Conservation (phyloP, 2,888 invertebrate species). For the Metalampra italica region DNA sequence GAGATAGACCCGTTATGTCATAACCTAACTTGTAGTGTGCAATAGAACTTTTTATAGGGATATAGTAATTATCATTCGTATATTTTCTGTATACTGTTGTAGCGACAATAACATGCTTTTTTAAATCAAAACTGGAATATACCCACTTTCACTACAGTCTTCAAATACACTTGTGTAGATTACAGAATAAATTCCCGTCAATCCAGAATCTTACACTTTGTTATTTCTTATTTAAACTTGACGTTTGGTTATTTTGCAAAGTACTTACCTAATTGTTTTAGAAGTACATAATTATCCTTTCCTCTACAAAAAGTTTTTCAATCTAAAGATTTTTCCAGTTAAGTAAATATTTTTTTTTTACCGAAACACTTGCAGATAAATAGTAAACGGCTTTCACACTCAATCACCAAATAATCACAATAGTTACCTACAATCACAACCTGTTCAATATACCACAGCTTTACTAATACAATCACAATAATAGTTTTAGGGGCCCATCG, state of each 20-base stretch:
- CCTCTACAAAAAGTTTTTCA: neutral
- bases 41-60: conserved; percentile 31
- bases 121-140: conserved; percentile 18
- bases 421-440: conserved; percentile 75
- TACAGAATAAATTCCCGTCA: conserved; percentile 30
- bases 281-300: too few relatives aligned
- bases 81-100: conserved; percentile 56
- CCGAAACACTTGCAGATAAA: too few relatives aligned
- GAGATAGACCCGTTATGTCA: conserved; percentile 4
- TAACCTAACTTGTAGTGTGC: conserved; percentile 27
- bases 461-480: conserved; percentile 71
- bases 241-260: neutral
- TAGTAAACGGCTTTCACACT: conserved; percentile 18
- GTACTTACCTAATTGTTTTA: neutral
- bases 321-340: neutral
- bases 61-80: conserved; percentile 20
- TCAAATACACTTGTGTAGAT: conserved; percentile 8
- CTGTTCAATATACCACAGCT: conserved; percentile 74
- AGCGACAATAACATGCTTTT: conserved; percentile 62
- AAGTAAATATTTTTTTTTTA: too few relatives aligned
- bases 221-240: neutral
- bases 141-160: conserved; percentile 17
- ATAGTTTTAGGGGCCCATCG: conserved; percentile 33
- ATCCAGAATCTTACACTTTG: conserved; percentile 27
- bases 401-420: conserved; percentile 75